A percentile compares a stretch with the other conserved stretches of the same genome.
These are phyloP conservation scores for Siniperca undulata DNA, from an alignment of 2,797 vertebrate species.

Conservation along the genomic window DNA sequence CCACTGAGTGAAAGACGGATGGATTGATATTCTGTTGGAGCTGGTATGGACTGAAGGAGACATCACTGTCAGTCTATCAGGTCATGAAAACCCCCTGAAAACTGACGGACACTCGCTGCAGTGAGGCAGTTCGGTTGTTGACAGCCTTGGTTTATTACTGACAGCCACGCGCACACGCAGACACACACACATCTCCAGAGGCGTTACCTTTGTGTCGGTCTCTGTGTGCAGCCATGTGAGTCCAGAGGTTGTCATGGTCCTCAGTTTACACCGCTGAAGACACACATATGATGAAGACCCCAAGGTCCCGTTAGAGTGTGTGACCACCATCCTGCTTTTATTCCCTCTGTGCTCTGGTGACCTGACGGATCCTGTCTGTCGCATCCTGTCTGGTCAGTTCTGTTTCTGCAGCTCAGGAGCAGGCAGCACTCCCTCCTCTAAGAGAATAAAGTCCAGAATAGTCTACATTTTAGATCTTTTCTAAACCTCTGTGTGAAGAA, in stretches of 20 bases:
- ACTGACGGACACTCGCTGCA: slow-evolving; percentile 29
- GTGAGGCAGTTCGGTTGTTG: background rate
- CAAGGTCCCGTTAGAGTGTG: slow-evolving; percentile 30
- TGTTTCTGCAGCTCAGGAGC: background rate
- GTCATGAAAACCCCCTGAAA: slow-evolving; percentile 29
- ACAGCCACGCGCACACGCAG: slow-evolving; percentile 29
- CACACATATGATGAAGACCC: slow-evolving; percentile 50
- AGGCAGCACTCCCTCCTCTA: background rate
- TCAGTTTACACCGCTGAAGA: slow-evolving; percentile 23
- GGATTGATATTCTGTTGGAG: slow-evolving; percentile 43
- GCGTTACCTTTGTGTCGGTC: slow-evolving; percentile 13
- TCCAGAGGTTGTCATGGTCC: slow-evolving; percentile 51
- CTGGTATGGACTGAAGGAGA: slow-evolving; percentile 35
- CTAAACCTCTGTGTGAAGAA: background rate
- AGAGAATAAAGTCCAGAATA: background rate
- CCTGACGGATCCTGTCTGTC: slow-evolving; percentile 2
- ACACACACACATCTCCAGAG: slow-evolving; percentile 36
- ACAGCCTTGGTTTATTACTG: slow-evolving; percentile 21
- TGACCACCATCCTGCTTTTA: slow-evolving; percentile 5
- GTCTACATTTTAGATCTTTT: background rate
- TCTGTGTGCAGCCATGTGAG: slow-evolving; percentile 53
- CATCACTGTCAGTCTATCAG: slow-evolving; percentile 55
- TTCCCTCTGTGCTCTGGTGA: background rate
- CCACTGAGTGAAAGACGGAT: slow-evolving; percentile 19
- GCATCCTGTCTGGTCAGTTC: background rate